Percentiles rank a stretch among this genome's conserved stretches.
phyloP scores from a whole-genome alignment of 2,888 invertebrate genomes.

The Acrocera orbiculus region DNA sequence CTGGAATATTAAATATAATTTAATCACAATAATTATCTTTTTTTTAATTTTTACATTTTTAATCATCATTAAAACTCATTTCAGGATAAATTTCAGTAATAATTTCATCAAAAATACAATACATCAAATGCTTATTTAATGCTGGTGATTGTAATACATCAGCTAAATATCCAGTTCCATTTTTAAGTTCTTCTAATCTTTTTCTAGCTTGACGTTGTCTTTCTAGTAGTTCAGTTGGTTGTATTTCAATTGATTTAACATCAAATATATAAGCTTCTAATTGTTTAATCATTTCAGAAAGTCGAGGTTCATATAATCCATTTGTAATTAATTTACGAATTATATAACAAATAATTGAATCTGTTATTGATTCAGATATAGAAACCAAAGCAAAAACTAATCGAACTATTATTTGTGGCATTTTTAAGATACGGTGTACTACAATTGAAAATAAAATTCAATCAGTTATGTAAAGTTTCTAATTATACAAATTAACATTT shows the following conservation, averaged over 20 bases:
- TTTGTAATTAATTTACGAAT: conserved; percentile 28
- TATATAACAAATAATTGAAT: conserved; percentile 29
- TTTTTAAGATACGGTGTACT: no score
- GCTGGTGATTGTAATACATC: conserved; percentile 36
- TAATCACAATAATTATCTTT: no score
- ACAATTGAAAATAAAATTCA: no score
- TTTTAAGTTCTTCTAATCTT: conserved; percentile 26
- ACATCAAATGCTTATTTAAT: conserved; percentile 52
- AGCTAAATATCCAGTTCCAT: conserved; percentile 33
- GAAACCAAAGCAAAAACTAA: conserved; percentile 34
- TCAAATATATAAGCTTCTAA: conserved; percentile 34
- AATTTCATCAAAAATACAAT: conserved; percentile 60
- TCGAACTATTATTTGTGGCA: conserved; percentile 31
- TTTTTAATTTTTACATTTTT: no score
- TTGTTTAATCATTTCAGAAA: conserved; percentile 39
- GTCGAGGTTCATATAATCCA: conserved; percentile 35
- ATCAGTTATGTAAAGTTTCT: no score
- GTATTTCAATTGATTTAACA: conserved; percentile 18
- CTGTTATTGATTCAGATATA: conserved; percentile 31
- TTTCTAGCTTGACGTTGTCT: conserved; percentile 30
- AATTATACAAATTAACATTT: background rate
- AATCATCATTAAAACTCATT: no score
- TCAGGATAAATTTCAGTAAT: conserved; percentile 63
- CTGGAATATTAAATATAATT: no score
- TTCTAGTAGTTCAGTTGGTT: conserved; percentile 21